Evolutionary conservation across 2,113 vertebrate genomes (phyloP), one percentile per base, ranked within the genome.

Genomic region (Lampris megalopsis): DNA sequence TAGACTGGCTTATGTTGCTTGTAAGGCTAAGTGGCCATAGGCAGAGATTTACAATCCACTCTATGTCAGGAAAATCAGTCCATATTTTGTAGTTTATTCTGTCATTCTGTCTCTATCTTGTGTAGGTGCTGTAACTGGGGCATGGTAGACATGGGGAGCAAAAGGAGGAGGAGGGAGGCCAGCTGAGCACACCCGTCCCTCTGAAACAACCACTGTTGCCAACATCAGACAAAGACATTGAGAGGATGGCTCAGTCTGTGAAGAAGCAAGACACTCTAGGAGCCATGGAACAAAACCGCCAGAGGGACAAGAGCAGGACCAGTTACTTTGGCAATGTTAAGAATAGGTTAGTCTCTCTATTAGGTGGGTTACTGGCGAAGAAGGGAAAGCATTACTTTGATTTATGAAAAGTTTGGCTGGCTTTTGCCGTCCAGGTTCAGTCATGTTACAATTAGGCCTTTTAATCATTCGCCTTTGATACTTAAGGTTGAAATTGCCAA

Each of bases 271-370:
- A 76, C 36, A 79, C 71, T 61, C 52, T 78, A 2, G 71, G 73
- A 79, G 52, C 83, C 85, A 90, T 90, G 92, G 92, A 95, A 47
- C 81, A 81, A 7, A 86, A 88, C 70, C 47, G 81, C 10, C 85
- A 81, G 69, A 82, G 82, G 77, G 90, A 93, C 57, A 93, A 91
- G 57, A 79, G 71, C 75, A 92, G 92, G 77, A 72, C 80, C 36
- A 82, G 93, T 83, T 95, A 95, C 90, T 94, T 95, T 79, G 92
- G 92, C 77, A 93, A 93, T 40, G 92, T 93, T 74, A 94, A 94
- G 83, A 91, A 79, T 82, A 95, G 94, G 94, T 94, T 80, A 90
- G 86, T 48, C 75, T 8, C 66, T 5, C 68, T 8, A 78, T 75
- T 60, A 50, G 13, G 1, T 35, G 63, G 79, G 86, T 88, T 78